Conservation (phyloP, 2,797 vertebrate genomes). For the Cirrhinus mrigala region DNA sequence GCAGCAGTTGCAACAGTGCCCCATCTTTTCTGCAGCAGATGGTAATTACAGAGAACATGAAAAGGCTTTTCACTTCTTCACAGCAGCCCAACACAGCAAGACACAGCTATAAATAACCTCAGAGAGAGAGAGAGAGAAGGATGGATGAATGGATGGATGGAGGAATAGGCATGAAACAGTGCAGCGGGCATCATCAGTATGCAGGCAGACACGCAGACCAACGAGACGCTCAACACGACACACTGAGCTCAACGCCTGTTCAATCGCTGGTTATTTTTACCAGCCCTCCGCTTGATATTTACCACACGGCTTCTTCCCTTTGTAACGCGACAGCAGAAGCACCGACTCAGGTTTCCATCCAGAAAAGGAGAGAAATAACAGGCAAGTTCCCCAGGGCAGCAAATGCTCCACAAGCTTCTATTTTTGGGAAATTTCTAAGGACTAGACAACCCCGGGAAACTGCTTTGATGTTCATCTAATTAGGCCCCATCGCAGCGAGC, state of each 20-base stretch:
- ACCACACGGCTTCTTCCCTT: not conserved
- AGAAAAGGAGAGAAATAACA: conserved; percentile 12
- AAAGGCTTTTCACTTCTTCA: conserved; percentile 77
- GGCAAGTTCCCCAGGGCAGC: not conserved
- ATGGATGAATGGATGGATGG: conserved; percentile 29
- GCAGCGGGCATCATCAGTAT: conserved; percentile 46
- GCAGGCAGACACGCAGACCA: conserved; percentile 30
- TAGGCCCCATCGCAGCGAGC: conserved; percentile 1
- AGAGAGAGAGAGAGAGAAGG: conserved; percentile 18
- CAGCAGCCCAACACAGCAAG: conserved; percentile 77
- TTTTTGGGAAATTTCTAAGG: conserved; percentile 28
- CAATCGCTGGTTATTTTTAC: conserved; percentile 2
- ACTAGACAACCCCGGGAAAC: conserved; percentile 1
- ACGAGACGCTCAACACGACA: not conserved
- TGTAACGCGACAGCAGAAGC: not conserved
- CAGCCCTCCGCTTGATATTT: not conserved
- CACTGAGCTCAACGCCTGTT: not conserved
- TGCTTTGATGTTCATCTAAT: conserved; percentile 15
- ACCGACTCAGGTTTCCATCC: not conserved
- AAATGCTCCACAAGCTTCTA: conserved; percentile 7
- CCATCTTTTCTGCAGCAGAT: conserved; percentile 13
- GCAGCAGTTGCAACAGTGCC: conserved; percentile 6
- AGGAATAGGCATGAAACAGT: conserved; percentile 12
- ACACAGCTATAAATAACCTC: conserved; percentile 81
- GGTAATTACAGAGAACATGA: conserved; percentile 78